Base-by-base conservation (phyloP, 2,797 vertebrate genomes). In the Acridotheres tristis region DNA sequence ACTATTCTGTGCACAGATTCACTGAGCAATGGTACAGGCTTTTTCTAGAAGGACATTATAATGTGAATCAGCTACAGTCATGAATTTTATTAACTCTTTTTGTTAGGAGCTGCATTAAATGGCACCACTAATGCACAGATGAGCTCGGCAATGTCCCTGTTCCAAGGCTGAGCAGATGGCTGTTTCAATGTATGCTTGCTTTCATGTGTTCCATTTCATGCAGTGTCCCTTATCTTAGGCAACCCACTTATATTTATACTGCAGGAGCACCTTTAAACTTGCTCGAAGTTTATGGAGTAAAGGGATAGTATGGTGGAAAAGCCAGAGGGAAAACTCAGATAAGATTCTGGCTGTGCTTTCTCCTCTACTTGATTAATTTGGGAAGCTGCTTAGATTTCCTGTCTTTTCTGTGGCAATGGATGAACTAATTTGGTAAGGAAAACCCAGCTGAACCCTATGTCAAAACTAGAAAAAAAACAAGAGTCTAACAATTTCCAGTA, bases 71-170 rank as follows among this genome's bases (percentile, higher is more conserved):
- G 89, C 88, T 88, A 95, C 78, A 87, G 77, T 55, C 81, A 85
- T 96, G 95, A 97, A 95, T 96, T 89, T 94, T 96, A 96, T 93
- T 93, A 95, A 97, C 80, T 95, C 94, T 96, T 94, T 96, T 95
- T 96, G 48, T 94, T 96, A 96, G 92, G 75, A 96, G 87, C 69
- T 87, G 84, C 87, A 96, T 96, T 96, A 97, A 97, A 93, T 78
- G 77, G 67, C 54, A 90, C 69, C 40, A 59, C 82, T 96, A 97
- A 96, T 85, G 88, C 90, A 77, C 53, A 90, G 85, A 96, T 94
- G 96, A 97, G 78, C 72, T 95, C 76, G 79, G 76, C 89, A 95
- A 66, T 93, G 86, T 89, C 95, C 84, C 80, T 88, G 63, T 93
- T 96, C 88, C 89, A 97, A 96, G 76, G 50, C 68, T 91, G 77